phyloP scores from a whole-genome alignment of 2,113 vertebrate genomes.

The Amblyopsis rosae region DNA sequence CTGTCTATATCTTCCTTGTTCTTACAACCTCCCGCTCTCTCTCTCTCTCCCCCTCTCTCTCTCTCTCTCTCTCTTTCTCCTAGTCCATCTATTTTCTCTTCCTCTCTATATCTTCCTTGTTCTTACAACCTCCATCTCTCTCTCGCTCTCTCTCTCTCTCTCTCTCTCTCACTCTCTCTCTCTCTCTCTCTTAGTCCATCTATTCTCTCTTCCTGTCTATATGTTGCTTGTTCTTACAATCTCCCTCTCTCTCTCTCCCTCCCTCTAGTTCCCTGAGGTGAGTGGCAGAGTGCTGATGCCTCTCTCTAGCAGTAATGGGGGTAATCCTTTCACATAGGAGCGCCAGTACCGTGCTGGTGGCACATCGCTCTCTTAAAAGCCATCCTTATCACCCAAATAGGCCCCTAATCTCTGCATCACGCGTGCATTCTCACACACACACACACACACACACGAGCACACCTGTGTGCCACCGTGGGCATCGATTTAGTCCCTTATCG shows the following conservation, averaged over 20 bases:
- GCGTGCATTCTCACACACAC: background rate
- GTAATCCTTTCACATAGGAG: constrained; percentile 65
- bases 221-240: too few relatives aligned
- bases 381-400: constrained; percentile 36
- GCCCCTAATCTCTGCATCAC: constrained; percentile 49
- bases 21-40: constrained; percentile 6
- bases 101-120: too few relatives aligned
- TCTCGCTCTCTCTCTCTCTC: constrained; percentile 39
- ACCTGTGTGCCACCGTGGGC: background rate
- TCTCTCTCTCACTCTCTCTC: constrained; percentile 37
- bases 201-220: background rate
- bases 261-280: constrained; percentile 46
- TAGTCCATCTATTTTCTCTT: too few relatives aligned
- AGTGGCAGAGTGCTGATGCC: constrained; percentile 48
- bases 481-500: constrained; percentile 36
- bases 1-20: constrained; percentile 1
- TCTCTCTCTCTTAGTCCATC: constrained; percentile 20
- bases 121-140: background rate
- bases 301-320: constrained; percentile 54
- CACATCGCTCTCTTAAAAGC: constrained; percentile 60
- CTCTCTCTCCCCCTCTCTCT: constrained; percentile 24
- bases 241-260: background rate
- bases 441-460: background rate
- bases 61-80: background rate
- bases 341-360: constrained; percentile 35